Evolutionary conservation across 2,113 vertebrate genomes (phyloP).

Genomic region (Chloropsis hardwickii): DNA sequence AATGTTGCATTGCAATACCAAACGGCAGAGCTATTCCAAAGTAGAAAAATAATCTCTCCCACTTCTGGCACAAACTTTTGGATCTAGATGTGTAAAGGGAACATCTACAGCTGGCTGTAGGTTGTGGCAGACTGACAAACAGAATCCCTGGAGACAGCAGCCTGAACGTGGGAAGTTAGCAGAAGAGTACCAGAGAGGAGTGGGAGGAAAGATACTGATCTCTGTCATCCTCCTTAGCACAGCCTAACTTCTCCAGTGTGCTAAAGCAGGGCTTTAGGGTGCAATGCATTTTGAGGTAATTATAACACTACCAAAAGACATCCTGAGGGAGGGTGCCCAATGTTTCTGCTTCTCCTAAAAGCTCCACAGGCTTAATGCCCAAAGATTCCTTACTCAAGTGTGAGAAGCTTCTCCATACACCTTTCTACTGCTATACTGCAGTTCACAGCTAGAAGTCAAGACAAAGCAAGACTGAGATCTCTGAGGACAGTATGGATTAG

Average conservation of each 20-base stretch:
- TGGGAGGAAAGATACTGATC: background rate
- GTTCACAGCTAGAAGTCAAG: background rate
- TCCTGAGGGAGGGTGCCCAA: background rate
- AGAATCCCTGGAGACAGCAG: background rate
- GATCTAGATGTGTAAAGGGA: background rate
- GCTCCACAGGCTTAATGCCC: background rate
- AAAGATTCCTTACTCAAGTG: background rate
- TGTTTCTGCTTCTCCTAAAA: background rate
- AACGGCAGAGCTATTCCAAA: background rate
- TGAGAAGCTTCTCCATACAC: background rate
- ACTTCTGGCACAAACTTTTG: background rate
- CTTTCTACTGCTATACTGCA: background rate
- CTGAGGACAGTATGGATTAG: background rate
- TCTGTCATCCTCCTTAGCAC: background rate
- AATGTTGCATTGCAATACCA: fast-evolving
- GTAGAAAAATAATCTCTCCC: background rate
- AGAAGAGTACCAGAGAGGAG: background rate
- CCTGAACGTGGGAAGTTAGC: background rate
- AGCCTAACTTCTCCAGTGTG: background rate
- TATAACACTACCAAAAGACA: background rate
- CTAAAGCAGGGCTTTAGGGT: background rate
- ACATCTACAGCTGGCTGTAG: background rate
- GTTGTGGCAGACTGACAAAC: background rate
- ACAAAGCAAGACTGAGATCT: background rate
- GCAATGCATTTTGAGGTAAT: background rate